Base-by-base conservation (phyloP, 2,888 invertebrate genomes). In the Saturnia pavonia region DNA sequence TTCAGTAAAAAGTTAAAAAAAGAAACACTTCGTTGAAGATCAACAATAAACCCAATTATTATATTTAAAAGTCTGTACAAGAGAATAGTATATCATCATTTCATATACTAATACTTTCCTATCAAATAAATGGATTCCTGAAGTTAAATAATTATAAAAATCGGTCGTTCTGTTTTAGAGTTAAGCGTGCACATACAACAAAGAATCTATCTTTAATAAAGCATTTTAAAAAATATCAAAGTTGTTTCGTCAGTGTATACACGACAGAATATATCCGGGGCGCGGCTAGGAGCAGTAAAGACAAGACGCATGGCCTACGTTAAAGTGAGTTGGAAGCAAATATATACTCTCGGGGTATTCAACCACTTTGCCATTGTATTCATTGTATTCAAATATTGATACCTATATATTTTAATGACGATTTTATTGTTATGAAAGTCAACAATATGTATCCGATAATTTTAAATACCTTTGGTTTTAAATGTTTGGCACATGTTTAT, bases 271-370 rank as follows among this genome's bases (percentile, higher is more conserved):
- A 83, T 82, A 83, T 88, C 85, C 85, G 84, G 85, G 85, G 87
- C 81, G 81, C 81, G 86, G 86, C 80, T 75, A 75, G 81, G 77
- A 77, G 79, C 77, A 69, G 83, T 76, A 85, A 85, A 90, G 90
- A 89, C 89, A 92, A 93, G 92, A 92, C 89, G 84, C 91, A 92
- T 91, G 88, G 89, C 89, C 82, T 80, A 82, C 80, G 78, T 82
- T 76, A 78, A 78, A 78, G 76, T 72, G 76, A 75, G 72, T 77
- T 74, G 78, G 69, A 57, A 43, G 57, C 70, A 27, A 65, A 60
- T 71, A 70, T 65, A 70, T 72, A 71, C 74, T 74, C 74, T 51
- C 57, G 74, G 73, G 76, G 70, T 73, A 40, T 67, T 68, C 48
- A 54, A 68, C 40, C 69, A 40, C 40, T 34, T 65, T 40, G 40